A percentile compares a stretch with the other conserved stretches of the same genome.
Evolutionary conservation across 2,113 vertebrate genomes (phyloP).

Genomic region (Mormyrus iriodes): DNA sequence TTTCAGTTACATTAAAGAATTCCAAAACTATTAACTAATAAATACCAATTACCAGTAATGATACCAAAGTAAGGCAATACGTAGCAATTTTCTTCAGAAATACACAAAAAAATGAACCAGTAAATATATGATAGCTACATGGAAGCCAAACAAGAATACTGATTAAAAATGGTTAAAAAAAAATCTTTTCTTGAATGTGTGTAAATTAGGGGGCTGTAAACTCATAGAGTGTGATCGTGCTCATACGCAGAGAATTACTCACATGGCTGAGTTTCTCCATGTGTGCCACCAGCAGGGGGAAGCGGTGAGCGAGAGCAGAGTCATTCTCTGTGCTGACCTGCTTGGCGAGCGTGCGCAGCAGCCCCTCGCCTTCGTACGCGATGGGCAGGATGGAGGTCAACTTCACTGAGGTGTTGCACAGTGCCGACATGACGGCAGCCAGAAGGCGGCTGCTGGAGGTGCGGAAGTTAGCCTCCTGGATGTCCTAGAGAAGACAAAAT

Average conservation of each 20-base stretch:
- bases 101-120: not conserved
- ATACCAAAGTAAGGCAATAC: not conserved
- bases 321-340: slow-evolving; percentile 98
- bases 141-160: not conserved
- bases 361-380: slow-evolving; percentile 90
- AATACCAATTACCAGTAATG: not conserved
- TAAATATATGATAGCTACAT: not conserved
- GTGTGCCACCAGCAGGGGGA: slow-evolving; percentile 89
- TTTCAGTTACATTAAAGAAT: not conserved
- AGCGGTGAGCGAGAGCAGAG: slow-evolving; percentile 88
- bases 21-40: not conserved
- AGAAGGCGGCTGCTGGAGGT: slow-evolving; percentile 92
- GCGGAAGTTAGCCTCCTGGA: slow-evolving; percentile 95
- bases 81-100: not conserved
- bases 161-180: not conserved
- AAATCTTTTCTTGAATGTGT: not conserved
- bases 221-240: not conserved
- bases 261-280: slow-evolving; percentile 99
- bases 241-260: slow-evolving; percentile 30
- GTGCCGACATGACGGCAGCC: slow-evolving; percentile 95
- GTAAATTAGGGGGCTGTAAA: not conserved
- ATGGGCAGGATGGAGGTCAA: slow-evolving; percentile 94
- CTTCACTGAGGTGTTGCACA: slow-evolving; percentile 93
- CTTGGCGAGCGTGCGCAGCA: slow-evolving; percentile 86
- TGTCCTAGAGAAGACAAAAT: slow-evolving; percentile 67